Evolutionary conservation across 92 coral and sea anemone genomes (phyloP).

Genomic region (Heteractis magnifica): DNA sequence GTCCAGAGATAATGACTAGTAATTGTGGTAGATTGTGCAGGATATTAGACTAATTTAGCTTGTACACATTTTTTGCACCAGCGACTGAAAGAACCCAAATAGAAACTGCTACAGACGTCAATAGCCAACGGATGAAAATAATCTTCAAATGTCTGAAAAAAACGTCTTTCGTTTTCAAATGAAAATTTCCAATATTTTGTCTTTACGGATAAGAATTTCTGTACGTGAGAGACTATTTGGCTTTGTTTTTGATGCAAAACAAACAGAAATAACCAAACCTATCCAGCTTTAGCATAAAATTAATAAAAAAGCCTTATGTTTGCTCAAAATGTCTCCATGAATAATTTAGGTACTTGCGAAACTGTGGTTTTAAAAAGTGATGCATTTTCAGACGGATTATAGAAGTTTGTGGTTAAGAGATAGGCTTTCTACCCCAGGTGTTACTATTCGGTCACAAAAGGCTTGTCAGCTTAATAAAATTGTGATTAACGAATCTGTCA

Average conservation of each 20-base stretch:
- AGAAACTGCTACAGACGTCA: too few species aligned
- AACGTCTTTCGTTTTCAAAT: too few species aligned
- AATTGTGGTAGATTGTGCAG: too few species aligned
- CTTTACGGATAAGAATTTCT: too few species aligned
- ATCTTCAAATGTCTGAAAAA: too few species aligned
- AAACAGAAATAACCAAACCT: not conserved
- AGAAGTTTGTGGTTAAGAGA: not conserved
- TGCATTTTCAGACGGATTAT: slow-evolving; percentile 1
- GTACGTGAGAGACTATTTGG: too few species aligned
- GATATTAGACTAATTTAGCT: too few species aligned
- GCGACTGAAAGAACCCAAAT: too few species aligned
- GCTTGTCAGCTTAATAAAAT: not conserved
- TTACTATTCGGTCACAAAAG: not conserved
- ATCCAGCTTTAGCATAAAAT: not conserved
- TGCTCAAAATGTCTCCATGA: not conserved
- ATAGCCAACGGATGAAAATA: too few species aligned
- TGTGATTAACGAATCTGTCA: slow-evolving; percentile 11
- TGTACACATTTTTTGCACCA: too few species aligned
- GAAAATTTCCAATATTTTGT: too few species aligned
- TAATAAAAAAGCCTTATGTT: not conserved
- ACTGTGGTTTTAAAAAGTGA: not conserved
- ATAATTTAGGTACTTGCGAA: not conserved
- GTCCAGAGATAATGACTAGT: too few species aligned
- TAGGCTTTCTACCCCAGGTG: not conserved
- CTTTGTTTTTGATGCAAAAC: not conserved